Conservation (phyloP, 2,888 invertebrate genomes). For the Aphidius colemani region DNA sequence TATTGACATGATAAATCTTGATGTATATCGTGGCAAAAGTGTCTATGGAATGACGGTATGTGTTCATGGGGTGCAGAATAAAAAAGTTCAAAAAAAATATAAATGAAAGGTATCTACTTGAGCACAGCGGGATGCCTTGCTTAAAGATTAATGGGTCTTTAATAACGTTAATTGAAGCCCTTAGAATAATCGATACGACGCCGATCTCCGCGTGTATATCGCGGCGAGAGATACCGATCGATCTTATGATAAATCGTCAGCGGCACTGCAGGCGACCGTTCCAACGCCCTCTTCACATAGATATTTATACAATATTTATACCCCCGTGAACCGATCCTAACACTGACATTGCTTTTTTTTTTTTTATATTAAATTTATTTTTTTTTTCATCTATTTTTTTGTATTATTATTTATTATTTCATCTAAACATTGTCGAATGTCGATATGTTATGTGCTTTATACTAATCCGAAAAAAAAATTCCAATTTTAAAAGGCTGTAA, state of each 20-base stretch:
- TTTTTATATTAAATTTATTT: conserved; percentile 33
- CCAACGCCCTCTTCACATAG: conserved; percentile 46
- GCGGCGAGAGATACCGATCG: conserved; percentile 57
- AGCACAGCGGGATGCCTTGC: conserved; percentile 45
- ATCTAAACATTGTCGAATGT: too few species aligned
- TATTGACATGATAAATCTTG: conserved; percentile 1
- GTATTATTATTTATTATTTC: neutral
- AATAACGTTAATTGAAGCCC: conserved; percentile 60
- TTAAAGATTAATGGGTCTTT: conserved; percentile 57
- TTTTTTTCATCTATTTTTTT: neutral
- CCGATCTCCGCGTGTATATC: conserved; percentile 45
- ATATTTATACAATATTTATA: conserved; percentile 14
- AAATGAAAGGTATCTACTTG: conserved; percentile 31
- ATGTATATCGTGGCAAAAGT: neutral
- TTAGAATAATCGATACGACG: conserved; percentile 57
- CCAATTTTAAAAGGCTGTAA: too few species aligned
- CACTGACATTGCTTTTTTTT: conserved; percentile 24
- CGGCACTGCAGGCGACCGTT: conserved; percentile 57
- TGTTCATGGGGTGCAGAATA: conserved; percentile 4
- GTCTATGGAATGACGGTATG: conserved; percentile 1
- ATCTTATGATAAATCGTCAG: conserved; percentile 59
- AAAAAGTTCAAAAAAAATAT: conserved; percentile 16
- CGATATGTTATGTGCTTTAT: too few species aligned
- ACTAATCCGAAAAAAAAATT: too few species aligned
- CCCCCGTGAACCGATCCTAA: conserved; percentile 26